Percentiles rank a stretch among this genome's conserved stretches.
phyloP scores from a whole-genome alignment of 2,888 invertebrate species.

The Liodrosophila aerea region DNA sequence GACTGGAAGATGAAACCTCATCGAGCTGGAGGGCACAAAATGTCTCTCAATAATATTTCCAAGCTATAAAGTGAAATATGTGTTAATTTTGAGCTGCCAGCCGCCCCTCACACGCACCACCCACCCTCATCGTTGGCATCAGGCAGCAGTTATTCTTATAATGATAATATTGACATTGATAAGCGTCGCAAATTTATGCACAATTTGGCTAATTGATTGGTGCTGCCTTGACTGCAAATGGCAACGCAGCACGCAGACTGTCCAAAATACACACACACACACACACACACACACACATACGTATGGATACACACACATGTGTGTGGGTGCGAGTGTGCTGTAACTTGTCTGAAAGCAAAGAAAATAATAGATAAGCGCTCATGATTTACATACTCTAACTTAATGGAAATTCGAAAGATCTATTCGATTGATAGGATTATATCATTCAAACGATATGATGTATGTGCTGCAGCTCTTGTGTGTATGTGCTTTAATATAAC shows the following conservation, averaged over 20 bases:
- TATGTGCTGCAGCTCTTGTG: neutral
- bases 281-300: neutral
- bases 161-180: slow-evolving; percentile 77
- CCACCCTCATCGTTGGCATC: slow-evolving; percentile 33
- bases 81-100: slow-evolving; percentile 60
- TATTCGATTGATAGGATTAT: slow-evolving; percentile 4
- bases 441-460: neutral
- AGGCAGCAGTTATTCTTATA: slow-evolving; percentile 60
- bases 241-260: slow-evolving; percentile 44
- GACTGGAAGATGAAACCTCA: slow-evolving; percentile 14
- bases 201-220: slow-evolving; percentile 77
- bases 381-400: slow-evolving; percentile 13
- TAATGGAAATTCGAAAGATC: slow-evolving; percentile 7
- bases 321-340: slow-evolving; percentile 3
- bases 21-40: slow-evolving; percentile 25
- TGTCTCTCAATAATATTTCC: slow-evolving; percentile 58
- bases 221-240: slow-evolving; percentile 48
- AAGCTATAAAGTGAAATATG: slow-evolving; percentile 73
- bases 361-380: neutral
- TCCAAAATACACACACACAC: slow-evolving; percentile 24
- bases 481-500: no score
- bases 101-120: slow-evolving; percentile 26
- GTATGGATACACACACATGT: neutral
- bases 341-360: slow-evolving; percentile 3
- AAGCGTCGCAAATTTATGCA: slow-evolving; percentile 77